A percentile compares a stretch with the other conserved stretches of the same genome.
Conservation (phyloP, 92 coral and sea anemone genomes). For the Chrysogorgia sp. region DNA sequence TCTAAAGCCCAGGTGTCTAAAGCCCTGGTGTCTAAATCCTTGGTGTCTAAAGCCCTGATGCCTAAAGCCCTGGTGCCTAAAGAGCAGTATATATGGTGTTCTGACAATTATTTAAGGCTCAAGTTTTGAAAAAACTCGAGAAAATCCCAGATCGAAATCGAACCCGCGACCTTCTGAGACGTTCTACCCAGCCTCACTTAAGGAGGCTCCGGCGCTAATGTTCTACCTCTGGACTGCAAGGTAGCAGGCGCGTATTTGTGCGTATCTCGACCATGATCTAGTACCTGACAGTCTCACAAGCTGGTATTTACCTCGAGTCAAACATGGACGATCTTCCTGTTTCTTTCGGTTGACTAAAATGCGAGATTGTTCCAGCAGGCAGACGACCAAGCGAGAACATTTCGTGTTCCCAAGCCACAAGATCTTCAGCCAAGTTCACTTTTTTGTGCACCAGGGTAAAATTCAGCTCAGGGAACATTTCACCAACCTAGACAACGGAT, state of each 20-base stretch:
- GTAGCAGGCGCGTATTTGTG: not conserved
- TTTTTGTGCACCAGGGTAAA: conserved; percentile 90
- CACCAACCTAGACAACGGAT: conserved; percentile 64
- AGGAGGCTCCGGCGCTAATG: too few relatives aligned
- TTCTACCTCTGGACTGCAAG: too few relatives aligned
- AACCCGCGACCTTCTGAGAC: too few relatives aligned
- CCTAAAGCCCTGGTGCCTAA: too few relatives aligned
- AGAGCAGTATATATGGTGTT: too few relatives aligned
- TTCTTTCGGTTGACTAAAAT: conserved; percentile 74
- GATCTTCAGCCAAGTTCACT: conserved; percentile 87
- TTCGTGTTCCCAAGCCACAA: conserved; percentile 94
- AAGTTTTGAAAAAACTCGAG: too few relatives aligned
- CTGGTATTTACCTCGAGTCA: conserved; percentile 69
- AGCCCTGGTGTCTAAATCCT: too few relatives aligned
- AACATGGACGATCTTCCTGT: conserved; percentile 87
- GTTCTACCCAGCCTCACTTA: too few relatives aligned
- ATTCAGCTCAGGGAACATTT: conserved; percentile 77
- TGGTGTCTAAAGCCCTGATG: too few relatives aligned
- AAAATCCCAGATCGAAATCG: too few relatives aligned
- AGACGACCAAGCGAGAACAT: conserved; percentile 90
- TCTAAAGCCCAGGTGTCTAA: too few relatives aligned
- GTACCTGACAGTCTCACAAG: not conserved
- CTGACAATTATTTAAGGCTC: too few relatives aligned
- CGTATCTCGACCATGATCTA: not conserved
- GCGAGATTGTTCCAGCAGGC: conserved; percentile 94